phyloP scores from a whole-genome alignment of 2,113 vertebrate genomes.

The Gavialis gangeticus region DNA sequence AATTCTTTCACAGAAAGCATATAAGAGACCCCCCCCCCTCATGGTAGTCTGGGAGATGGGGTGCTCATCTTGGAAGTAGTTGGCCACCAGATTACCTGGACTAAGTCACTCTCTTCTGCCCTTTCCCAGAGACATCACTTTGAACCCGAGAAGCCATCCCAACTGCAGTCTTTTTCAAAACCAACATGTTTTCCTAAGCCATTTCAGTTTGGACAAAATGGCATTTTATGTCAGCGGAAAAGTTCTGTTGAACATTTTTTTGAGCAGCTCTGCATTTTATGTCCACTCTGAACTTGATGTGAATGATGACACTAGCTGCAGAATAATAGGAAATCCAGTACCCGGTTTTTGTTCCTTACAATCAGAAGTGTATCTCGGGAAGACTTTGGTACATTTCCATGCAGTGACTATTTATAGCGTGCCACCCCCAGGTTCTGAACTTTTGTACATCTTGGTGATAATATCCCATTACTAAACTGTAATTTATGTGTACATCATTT shows the following conservation, averaged over 20 bases:
- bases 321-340: neutral
- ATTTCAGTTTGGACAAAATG: too few species aligned
- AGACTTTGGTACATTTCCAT: slow-evolving; percentile 30
- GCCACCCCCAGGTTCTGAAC: slow-evolving; percentile 48
- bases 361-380: slow-evolving; percentile 18
- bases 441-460: slow-evolving; percentile 54
- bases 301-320: neutral
- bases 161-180: neutral
- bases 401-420: slow-evolving; percentile 30
- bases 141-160: neutral
- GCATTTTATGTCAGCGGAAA: neutral
- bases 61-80: too few species aligned
- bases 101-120: neutral
- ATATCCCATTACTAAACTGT: slow-evolving; percentile 66
- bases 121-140: neutral
- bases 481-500: slow-evolving; percentile 76
- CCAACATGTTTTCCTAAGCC: neutral
- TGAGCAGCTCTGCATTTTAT: slow-evolving; percentile 49
- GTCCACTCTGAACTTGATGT: neutral
- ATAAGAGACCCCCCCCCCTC: too few species aligned
- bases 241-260: neutral
- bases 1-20: too few species aligned
- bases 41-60: too few species aligned
- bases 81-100: too few species aligned
- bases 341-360: neutral